Conservation (phyloP, 2,113 vertebrate species). For the Physeter macrocephalus region DNA sequence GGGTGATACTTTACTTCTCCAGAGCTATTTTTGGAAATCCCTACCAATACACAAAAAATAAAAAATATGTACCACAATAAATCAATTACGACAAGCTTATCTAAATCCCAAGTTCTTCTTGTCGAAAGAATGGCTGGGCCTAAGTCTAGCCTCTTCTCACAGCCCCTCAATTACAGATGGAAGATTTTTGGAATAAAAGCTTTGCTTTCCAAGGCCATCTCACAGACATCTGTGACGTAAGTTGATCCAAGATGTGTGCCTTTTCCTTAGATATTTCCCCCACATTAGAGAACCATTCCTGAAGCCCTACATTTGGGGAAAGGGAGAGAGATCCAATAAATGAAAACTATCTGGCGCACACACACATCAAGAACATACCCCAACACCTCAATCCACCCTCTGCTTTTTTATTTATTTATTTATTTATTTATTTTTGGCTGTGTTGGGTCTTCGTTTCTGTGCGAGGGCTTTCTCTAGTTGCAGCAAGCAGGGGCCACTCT, state of each 20-base stretch:
- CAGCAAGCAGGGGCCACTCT: no score
- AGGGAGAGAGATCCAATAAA: neutral
- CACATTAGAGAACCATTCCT: conserved; percentile 13
- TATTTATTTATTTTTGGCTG: no score
- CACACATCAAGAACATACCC: neutral
- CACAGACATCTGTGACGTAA: neutral
- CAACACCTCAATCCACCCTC: neutral
- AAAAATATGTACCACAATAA: neutral
- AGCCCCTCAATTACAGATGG: neutral
- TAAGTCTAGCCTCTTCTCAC: neutral
- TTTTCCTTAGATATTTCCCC: neutral
- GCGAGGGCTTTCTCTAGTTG: no score
- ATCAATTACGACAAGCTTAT: neutral
- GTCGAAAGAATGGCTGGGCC: neutral
- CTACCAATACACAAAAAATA: neutral
- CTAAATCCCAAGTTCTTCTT: conserved; percentile 20
- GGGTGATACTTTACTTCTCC: neutral
- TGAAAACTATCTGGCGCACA: neutral
- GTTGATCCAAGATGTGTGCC: neutral
- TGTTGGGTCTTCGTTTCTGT: no score
- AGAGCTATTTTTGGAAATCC: neutral
- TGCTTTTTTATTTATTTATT: neutral
- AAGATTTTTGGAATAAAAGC: neutral
- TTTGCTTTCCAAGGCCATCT: neutral
- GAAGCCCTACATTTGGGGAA: neutral